phyloP scores from a whole-genome alignment of 2,888 invertebrate genomes.

The Melanophora roralis region DNA sequence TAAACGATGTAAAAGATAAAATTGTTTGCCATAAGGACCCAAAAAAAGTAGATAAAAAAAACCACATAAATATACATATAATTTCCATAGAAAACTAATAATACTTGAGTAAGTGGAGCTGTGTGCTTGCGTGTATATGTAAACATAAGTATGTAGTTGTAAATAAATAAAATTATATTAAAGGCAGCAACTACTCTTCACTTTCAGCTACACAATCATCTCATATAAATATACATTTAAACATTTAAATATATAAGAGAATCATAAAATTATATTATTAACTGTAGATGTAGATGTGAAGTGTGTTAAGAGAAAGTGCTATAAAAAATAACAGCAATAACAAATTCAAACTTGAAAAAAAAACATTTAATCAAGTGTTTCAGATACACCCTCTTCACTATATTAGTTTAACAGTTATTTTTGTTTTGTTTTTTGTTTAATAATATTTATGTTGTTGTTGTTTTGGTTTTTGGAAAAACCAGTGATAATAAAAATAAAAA shows the following conservation, averaged over 20 bases:
- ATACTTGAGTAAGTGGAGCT: not conserved
- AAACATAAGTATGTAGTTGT: not conserved
- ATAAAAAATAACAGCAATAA: not conserved
- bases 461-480: not conserved
- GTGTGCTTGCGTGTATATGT: not conserved
- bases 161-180: not conserved
- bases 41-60: not conserved
- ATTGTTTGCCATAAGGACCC: not conserved
- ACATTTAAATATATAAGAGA: not conserved
- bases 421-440: no score
- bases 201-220: no score
- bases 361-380: not conserved
- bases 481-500: not conserved
- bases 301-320: not conserved
- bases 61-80: not conserved
- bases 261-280: not conserved
- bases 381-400: no score
- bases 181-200: not conserved
- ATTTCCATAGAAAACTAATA: slow-evolving; percentile 4
- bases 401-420: no score
- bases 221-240: not conserved
- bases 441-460: not conserved
- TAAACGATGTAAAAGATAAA: not conserved
- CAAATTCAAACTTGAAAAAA: not conserved
- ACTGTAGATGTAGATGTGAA: not conserved